A percentile compares a stretch with the other conserved stretches of the same genome.
Evolutionary conservation across 2,113 vertebrate genomes (phyloP).

Genomic region (Chunga burmeisteri): DNA sequence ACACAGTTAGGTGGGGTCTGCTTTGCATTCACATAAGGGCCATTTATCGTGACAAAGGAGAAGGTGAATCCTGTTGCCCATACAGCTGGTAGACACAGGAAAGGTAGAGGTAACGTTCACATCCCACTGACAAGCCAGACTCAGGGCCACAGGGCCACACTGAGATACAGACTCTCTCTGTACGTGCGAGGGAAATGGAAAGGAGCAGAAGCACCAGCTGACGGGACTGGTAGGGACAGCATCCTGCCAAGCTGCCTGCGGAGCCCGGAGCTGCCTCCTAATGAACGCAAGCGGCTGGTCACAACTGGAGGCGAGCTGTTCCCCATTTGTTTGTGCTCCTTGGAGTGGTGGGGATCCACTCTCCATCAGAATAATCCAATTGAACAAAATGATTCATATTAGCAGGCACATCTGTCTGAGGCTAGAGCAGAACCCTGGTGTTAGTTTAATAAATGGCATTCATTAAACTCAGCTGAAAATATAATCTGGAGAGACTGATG

Average conservation of each 20-base stretch:
- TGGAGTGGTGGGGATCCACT: constrained; percentile 45
- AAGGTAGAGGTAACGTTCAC: neutral
- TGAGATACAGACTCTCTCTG: neutral
- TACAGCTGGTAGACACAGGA: neutral
- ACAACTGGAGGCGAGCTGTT: constrained; percentile 45
- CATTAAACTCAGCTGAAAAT: constrained; percentile 78
- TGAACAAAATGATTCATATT: constrained; percentile 77
- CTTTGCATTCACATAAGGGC: neutral
- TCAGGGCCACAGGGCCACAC: neutral
- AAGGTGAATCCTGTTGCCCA: neutral
- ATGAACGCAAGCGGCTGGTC: constrained; percentile 34
- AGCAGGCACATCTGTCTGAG: constrained; percentile 75
- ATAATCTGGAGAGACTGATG: constrained; percentile 76
- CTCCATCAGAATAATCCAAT: constrained; percentile 77
- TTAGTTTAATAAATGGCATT: constrained; percentile 78
- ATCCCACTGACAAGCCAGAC: neutral
- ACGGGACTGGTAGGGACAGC: neutral
- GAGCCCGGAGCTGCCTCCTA: constrained; percentile 51
- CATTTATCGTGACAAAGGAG: accelerated
- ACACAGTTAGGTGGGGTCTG: neutral
- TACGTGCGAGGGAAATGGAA: neutral
- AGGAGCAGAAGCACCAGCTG: neutral
- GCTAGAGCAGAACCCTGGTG: constrained; percentile 70
- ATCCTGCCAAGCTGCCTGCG: neutral
- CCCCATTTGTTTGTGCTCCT: constrained; percentile 57